Conservation (phyloP, 2,888 invertebrate genomes). For the Suillia variegata region DNA sequence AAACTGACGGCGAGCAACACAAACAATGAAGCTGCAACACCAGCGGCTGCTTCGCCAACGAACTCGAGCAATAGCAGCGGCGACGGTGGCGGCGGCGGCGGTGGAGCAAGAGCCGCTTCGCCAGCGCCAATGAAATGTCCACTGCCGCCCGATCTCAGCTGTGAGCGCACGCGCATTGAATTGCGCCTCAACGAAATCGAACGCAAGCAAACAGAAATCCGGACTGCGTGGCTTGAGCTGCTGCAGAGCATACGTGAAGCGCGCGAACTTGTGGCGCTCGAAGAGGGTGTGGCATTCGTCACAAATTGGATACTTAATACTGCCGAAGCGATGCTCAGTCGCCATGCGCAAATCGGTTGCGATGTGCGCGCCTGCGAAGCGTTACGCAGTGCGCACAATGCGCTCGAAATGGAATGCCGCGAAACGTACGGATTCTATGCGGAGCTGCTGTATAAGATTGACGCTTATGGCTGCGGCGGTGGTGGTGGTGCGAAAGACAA, state of each 20-base stretch:
- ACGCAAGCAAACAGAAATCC: slow-evolving; percentile 67
- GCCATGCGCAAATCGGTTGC: slow-evolving; percentile 74
- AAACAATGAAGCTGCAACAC: slow-evolving; percentile 31
- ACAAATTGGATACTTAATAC: slow-evolving; percentile 79
- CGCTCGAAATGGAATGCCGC: slow-evolving; percentile 76
- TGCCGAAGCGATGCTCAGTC: slow-evolving; percentile 75
- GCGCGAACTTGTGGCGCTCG: slow-evolving; percentile 67
- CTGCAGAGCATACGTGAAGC: slow-evolving; percentile 67
- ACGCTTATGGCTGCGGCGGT: slow-evolving; percentile 63
- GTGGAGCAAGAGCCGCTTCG: no score
- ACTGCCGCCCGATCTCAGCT: slow-evolving; percentile 68
- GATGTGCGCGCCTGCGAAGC: slow-evolving; percentile 75
- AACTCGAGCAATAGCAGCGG: slow-evolving; percentile 22
- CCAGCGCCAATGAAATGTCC: slow-evolving; percentile 33
- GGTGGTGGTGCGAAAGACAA: slow-evolving; percentile 36
- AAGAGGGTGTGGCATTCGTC: slow-evolving; percentile 72
- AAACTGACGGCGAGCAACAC: slow-evolving; percentile 15
- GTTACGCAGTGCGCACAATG: slow-evolving; percentile 74
- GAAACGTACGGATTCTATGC: slow-evolving; percentile 81
- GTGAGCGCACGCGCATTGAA: slow-evolving; percentile 67
- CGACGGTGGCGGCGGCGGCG: slow-evolving; percentile 12
- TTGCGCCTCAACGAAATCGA: slow-evolving; percentile 65
- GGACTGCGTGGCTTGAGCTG: slow-evolving; percentile 67
- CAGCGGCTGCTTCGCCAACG: slow-evolving; percentile 25
- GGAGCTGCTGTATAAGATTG: slow-evolving; percentile 75